phyloP scores from a whole-genome alignment of 2,888 invertebrate genomes.

The Itoplectis maculator region DNA sequence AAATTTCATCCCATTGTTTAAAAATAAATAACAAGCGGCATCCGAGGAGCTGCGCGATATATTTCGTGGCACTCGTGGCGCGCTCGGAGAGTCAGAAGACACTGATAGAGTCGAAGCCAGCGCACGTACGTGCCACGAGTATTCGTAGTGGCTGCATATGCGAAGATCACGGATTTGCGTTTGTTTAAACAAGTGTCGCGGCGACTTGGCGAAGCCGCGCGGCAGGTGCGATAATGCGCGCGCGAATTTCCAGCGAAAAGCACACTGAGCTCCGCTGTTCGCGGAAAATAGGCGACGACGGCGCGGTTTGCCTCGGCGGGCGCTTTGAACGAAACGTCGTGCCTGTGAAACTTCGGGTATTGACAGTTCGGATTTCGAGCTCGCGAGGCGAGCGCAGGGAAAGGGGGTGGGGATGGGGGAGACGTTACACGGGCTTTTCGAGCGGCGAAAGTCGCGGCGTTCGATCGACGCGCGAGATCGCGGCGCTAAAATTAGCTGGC shows the following conservation, averaged over 20 bases:
- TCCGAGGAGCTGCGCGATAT: not conserved
- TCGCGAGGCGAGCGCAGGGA: not conserved
- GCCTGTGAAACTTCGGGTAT: not conserved
- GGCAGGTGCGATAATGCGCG: not conserved
- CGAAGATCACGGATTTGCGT: not conserved
- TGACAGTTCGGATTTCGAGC: not conserved
- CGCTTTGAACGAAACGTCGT: not conserved
- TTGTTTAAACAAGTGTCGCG: constrained; percentile 43
- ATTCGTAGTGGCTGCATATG: too few species aligned
- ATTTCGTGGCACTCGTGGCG: too few species aligned
- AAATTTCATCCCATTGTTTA: not conserved
- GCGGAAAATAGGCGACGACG: not conserved
- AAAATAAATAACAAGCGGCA: not conserved
- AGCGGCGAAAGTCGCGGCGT: not conserved
- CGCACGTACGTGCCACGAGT: not conserved
- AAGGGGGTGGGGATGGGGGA: too few species aligned
- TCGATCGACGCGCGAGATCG: not conserved
- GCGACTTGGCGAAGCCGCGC: not conserved
- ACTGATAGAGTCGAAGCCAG: not conserved
- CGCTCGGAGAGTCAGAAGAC: not conserved
- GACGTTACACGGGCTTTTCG: not conserved
- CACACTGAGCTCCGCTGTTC: not conserved
- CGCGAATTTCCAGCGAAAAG: not conserved
- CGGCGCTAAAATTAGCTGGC: constrained; percentile 12
- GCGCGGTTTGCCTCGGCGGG: too few species aligned